These are phyloP conservation scores for Buteo buteo DNA, from an alignment of 2,113 vertebrate species.

Conservation along the genomic window DNA sequence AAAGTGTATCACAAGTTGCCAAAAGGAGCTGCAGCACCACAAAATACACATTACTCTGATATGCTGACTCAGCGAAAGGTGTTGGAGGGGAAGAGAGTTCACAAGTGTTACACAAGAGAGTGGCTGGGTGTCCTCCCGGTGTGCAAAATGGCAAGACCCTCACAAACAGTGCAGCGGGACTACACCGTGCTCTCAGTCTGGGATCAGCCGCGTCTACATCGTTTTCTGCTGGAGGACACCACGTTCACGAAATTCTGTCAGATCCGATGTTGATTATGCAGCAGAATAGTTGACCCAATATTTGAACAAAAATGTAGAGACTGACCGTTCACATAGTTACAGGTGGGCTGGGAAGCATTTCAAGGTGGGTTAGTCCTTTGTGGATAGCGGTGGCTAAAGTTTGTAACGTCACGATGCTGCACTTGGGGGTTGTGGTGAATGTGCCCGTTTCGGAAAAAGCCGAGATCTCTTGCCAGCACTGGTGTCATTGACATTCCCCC, in stretches of 20 bases:
- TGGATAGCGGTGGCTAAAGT: background rate
- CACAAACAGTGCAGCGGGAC: background rate
- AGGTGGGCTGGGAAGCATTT: background rate
- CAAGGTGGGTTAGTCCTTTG: background rate
- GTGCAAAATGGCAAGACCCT: background rate
- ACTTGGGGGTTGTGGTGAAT: rapidly evolving
- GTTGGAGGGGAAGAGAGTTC: background rate
- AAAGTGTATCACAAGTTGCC: background rate
- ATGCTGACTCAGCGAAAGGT: background rate
- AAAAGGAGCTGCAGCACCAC: background rate
- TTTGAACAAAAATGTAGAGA: background rate
- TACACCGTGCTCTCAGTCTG: background rate
- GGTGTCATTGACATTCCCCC: background rate
- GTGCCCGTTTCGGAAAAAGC: background rate
- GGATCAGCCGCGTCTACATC: background rate
- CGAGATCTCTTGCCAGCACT: background rate
- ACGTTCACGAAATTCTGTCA: background rate
- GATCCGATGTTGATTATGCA: background rate
- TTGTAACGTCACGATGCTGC: rapidly evolving
- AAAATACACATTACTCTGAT: background rate
- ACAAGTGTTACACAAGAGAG: background rate
- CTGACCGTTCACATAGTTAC: background rate
- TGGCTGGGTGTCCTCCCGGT: too few relatives aligned
- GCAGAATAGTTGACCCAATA: background rate
- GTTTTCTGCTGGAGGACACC: background rate